Evolutionary conservation across 1,140 invertebrate species (phyloP), one percentile per base, ranked within the genome.

Genomic region (Drosophila pseudoananassae): DNA sequence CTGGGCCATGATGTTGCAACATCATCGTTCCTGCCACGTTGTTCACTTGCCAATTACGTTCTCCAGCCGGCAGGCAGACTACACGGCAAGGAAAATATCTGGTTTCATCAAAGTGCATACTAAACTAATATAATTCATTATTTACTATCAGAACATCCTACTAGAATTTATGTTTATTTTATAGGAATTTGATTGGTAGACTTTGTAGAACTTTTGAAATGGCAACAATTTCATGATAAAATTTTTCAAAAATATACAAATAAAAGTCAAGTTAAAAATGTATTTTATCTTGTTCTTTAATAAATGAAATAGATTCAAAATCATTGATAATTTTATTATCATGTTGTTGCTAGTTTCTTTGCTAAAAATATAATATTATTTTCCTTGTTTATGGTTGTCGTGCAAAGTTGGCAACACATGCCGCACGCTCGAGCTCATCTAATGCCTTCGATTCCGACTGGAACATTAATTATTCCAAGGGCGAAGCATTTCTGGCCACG

Each of bases 21-120:
- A 61, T 87, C 82, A 87, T 84, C 66, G 54, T 75, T 23, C 31
- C 57, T 33, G 33, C 29, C 20, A 51, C 23, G 46, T 68, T 76
- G 65, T 77, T 80, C 76, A 84, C 80, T 85, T 80, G 63, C 81
- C 81, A 84, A 84, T 84, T 84, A 85, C 73, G 31, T 36, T 36
- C 12, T 36, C 10, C 31, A 9, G 31, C 31, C 31, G 10, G n/a
- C 14, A 14, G 15, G 15, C 14, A 43, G 14, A n/a, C 40, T 66
- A 45, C 63, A 66, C 59, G 9, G 40, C 40, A 43, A 43, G 12
- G 33, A 36, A 31, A 31, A 9, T 8, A 31, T 31, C 9, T 4
- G 1, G 10, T 4, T 36, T n/a, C 33, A 12, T 4, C 33, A 36
- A 36, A 36, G 10, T 36, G 10, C 33, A 36, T 12, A 3, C 33